Base-by-base conservation (phyloP, 2,888 invertebrate genomes). In the Perizoma flavofasciatum region DNA sequence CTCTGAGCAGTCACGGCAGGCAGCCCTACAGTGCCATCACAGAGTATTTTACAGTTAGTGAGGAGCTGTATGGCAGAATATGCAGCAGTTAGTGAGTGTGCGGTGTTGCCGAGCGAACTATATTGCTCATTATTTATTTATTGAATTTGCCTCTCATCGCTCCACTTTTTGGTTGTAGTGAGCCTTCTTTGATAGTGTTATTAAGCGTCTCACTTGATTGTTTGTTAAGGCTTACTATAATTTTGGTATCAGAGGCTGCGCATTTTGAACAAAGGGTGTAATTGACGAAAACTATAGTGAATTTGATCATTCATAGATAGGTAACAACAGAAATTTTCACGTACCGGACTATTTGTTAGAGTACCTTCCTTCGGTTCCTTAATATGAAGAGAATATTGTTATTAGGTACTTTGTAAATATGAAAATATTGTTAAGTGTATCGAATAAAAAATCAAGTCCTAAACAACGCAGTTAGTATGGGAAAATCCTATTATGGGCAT, bases 81-180 rank as follows among this genome's bases (percentile, higher is more conserved):
- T 39, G n/a, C 35, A 51, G 9, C 8, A 49, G 43, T 51, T n/a
- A 52, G 46, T 56, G 48, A 8, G 59, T 52, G 55, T 57, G 45
- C 56, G 65, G 58, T 60, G 73, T 70, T 73, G 68, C 68, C 65
- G 62, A 65, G 69, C 65, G 65, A 72, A 77, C 74, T 77, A 77
- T 69, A 74, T 66, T 64, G 68, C 73, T 75, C 65, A 74, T 81
- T 75, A 80, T 66, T 75, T 81, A 82, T 81, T 80, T 78, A 82
- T 74, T 72, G 75, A 71, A 75, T 79, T 76, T 72, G 71, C 73
- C 67, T 71, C 69, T 67, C 66, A 70, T 59, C 63, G 73, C 63
- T 72, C 73, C 56, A 74, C 66, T 73, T 77, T 77, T 76, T 70
- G 66, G 68, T 72, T 74, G 69, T 69, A 68, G 62, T 73, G 65